phyloP scores from a whole-genome alignment of 1,140 invertebrate genomes.

The Caerostris extrusa region DNA sequence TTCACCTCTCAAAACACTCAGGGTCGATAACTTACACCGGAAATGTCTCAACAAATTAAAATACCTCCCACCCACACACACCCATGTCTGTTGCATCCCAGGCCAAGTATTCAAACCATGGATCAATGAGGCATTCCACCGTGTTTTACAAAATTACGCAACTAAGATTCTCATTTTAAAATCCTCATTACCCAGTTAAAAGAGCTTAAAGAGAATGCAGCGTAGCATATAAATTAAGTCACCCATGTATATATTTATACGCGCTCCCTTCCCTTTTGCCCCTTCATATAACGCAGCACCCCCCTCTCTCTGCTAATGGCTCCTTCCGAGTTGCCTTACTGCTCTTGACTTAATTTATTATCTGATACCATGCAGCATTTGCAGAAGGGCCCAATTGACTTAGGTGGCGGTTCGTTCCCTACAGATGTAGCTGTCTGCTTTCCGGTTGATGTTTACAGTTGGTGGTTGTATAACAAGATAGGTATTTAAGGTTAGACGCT shows the following conservation, averaged over 20 bases:
- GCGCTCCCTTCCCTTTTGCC: conserved; percentile 42
- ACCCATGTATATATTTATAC: conserved; percentile 63
- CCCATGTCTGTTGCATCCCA: background rate
- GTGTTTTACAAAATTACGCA: conserved; percentile 58
- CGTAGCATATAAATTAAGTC: conserved; percentile 62
- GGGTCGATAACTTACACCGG: conserved; percentile 49
- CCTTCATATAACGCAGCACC: conserved; percentile 35
- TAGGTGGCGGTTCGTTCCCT: background rate
- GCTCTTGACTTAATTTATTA: conserved; percentile 69
- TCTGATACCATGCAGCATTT: conserved; percentile 31
- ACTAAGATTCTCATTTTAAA: conserved; percentile 55
- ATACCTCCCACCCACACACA: background rate
- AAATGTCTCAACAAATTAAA: conserved; percentile 55
- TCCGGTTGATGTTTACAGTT: background rate
- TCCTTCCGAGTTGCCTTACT: background rate
- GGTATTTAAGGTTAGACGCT: background rate
- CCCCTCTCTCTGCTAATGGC: conserved; percentile 16
- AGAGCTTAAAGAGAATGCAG: conserved; percentile 52
- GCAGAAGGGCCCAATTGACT: background rate
- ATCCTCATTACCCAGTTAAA: conserved; percentile 61
- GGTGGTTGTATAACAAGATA: background rate
- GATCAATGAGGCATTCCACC: conserved; percentile 51
- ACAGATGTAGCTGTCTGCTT: background rate
- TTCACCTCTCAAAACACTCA: background rate
- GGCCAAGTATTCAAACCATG: conserved; percentile 3